Conservation (phyloP, 1,140 invertebrate species). For the Drosophila jambulina region DNA sequence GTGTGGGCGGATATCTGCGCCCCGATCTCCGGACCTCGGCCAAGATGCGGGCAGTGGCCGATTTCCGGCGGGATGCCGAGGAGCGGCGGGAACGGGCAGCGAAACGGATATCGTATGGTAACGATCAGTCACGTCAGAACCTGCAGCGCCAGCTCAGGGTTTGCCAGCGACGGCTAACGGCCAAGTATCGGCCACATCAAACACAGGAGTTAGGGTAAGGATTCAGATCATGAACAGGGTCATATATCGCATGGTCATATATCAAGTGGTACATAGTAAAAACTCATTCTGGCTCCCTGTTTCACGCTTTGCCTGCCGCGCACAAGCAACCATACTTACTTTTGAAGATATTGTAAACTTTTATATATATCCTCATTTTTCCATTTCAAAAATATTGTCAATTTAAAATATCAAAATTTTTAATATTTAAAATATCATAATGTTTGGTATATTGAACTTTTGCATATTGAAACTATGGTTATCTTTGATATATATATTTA, state of each 20-base stretch:
- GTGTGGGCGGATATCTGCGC: constrained; percentile 29
- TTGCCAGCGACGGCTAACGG: background rate
- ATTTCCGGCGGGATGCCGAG: constrained; percentile 43
- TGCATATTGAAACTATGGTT: too few species aligned
- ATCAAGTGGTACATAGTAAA: too few species aligned
- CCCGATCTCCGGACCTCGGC: constrained; percentile 41
- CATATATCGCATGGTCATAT: too few species aligned
- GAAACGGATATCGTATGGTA: constrained; percentile 75
- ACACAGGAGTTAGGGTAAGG: background rate
- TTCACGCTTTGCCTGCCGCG: background rate
- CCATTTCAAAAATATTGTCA: background rate
- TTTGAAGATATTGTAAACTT: background rate
- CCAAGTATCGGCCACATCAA: background rate
- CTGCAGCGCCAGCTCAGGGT: constrained; percentile 49
- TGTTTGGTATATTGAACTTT: too few species aligned
- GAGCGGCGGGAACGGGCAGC: constrained; percentile 61
- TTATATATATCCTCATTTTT: too few species aligned
- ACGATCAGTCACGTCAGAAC: constrained; percentile 68
- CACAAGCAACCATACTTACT: background rate
- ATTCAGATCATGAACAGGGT: too few species aligned
- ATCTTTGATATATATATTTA: background rate
- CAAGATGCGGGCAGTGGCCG: constrained; percentile 52
- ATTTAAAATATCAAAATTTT: background rate
- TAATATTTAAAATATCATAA: background rate
- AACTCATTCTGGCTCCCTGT: too few species aligned